These are phyloP conservation scores for Brachypterus glaber DNA, from an alignment of 2,888 invertebrate genomes.

Conservation along the genomic window DNA sequence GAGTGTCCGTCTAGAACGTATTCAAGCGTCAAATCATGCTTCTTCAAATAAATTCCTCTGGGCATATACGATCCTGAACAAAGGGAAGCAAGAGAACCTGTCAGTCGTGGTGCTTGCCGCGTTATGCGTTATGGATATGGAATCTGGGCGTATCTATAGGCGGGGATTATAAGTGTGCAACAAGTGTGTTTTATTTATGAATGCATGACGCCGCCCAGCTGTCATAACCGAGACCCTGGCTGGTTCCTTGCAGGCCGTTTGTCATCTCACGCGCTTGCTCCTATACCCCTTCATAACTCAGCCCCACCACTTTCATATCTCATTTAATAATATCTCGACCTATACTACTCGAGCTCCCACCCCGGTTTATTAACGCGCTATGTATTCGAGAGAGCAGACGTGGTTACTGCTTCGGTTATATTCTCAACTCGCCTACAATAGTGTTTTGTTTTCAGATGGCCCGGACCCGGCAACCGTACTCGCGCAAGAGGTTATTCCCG, in stretches of 20 bases:
- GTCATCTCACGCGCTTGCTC: slow-evolving; percentile 41
- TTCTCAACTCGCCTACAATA: slow-evolving; percentile 15
- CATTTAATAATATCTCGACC: slow-evolving; percentile 46
- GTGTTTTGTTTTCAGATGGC: slow-evolving; percentile 24
- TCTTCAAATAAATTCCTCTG: slow-evolving; percentile 23
- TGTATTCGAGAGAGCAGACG: slow-evolving; percentile 25
- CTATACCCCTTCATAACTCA: slow-evolving; percentile 30
- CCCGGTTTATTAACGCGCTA: slow-evolving; percentile 24
- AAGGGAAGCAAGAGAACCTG: slow-evolving; percentile 12
- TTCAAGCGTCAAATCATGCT: slow-evolving; percentile 26
- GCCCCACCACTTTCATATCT: slow-evolving; percentile 38
- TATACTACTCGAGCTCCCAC: slow-evolving; percentile 33
- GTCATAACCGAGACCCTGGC: slow-evolving; percentile 60
- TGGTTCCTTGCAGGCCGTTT: slow-evolving; percentile 44
- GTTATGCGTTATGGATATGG: slow-evolving; percentile 37
- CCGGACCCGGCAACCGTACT: slow-evolving; percentile 9
- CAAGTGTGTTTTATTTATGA: slow-evolving; percentile 65
- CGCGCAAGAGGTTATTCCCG: slow-evolving; percentile 29
- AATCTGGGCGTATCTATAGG: slow-evolving; percentile 43
- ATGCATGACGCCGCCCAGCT: slow-evolving; percentile 56
- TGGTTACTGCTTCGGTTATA: slow-evolving; percentile 28
- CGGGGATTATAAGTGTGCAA: slow-evolving; percentile 51
- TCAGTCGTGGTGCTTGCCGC: slow-evolving; percentile 5
- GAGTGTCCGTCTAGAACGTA: slow-evolving; percentile 15
- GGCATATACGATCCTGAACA: slow-evolving; percentile 21